Conservation (phyloP, 2,888 invertebrate species). For the Tetrapedia diversipes region DNA sequence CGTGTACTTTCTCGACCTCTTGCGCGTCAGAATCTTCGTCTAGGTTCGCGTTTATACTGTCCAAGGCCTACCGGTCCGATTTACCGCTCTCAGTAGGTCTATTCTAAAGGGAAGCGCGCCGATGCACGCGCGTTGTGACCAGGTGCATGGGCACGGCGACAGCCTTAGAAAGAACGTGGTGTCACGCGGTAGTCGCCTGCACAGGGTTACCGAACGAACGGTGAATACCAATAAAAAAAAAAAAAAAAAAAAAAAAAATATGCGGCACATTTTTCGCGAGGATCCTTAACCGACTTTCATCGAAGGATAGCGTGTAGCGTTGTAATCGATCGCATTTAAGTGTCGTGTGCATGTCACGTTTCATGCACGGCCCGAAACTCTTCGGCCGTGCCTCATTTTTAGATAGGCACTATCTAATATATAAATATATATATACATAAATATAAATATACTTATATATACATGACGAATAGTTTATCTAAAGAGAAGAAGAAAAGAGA, state of each 20-base stretch:
- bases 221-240: constrained; percentile 40
- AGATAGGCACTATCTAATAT: constrained; percentile 73
- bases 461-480: constrained; percentile 48
- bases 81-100: constrained; percentile 30
- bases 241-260: background rate
- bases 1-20: constrained; percentile 49
- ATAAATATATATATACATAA: constrained; percentile 27
- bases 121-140: too few species aligned
- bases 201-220: constrained; percentile 25
- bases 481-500: background rate
- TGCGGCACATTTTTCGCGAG: constrained; percentile 18
- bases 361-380: constrained; percentile 47
- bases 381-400: constrained; percentile 58
- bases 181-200: constrained; percentile 18
- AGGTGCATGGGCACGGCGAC: background rate
- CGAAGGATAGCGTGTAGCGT: constrained; percentile 57
- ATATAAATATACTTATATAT: constrained; percentile 30
- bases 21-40: constrained; percentile 50
- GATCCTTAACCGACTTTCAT: constrained; percentile 58
- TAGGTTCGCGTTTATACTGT: constrained; percentile 64
- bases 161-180: background rate
- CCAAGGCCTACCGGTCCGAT: constrained; percentile 66
- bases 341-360: constrained; percentile 73
- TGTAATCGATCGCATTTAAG: constrained; percentile 65
- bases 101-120: background rate